Conservation (phyloP, 1,140 invertebrate genomes). For the Drosophila pachea region DNA sequence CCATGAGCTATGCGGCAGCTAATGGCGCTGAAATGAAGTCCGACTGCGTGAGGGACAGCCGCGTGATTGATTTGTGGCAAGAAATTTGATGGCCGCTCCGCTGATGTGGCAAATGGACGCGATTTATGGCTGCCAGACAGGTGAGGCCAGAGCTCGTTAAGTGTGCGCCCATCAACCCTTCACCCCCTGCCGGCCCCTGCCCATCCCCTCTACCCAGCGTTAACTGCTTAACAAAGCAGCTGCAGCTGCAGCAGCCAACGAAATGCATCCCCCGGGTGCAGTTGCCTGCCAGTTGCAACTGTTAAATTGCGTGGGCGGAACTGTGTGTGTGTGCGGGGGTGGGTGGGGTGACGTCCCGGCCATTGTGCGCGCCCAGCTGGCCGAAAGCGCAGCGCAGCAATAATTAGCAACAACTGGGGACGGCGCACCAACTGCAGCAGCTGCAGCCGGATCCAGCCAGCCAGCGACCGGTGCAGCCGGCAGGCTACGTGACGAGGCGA, state of each 20-base stretch:
- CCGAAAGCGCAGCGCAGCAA: slow-evolving; percentile 41
- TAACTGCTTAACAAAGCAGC: slow-evolving; percentile 33
- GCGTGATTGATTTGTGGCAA: slow-evolving; percentile 30
- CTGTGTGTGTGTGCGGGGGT: background rate
- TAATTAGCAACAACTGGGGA: slow-evolving; percentile 41
- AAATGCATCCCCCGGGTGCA: slow-evolving; percentile 61
- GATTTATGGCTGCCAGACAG: slow-evolving; percentile 43
- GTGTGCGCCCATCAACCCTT: slow-evolving; percentile 17
- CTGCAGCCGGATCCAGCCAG: background rate
- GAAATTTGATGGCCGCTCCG: slow-evolving; percentile 10
- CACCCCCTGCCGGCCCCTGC: background rate
- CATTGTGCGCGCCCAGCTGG: slow-evolving; percentile 55
- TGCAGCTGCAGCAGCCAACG: slow-evolving; percentile 36
- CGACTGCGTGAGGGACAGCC: slow-evolving; percentile 18
- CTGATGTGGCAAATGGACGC: slow-evolving; percentile 7
- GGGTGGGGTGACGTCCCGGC: slow-evolving; percentile 2
- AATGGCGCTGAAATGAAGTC: slow-evolving; percentile 57
- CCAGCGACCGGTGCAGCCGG: background rate
- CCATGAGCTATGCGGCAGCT: slow-evolving; percentile 42
- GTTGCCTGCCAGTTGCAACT: slow-evolving; percentile 40
- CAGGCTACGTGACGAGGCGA: slow-evolving; percentile 39
- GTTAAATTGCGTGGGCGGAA: slow-evolving; percentile 36
- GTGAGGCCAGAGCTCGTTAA: slow-evolving; percentile 15
- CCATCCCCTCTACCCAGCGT: background rate
- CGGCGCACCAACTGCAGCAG: background rate